Evolutionary conservation across 2,113 vertebrate genomes (phyloP).

Genomic region (Sinocyclocheilus maitianheensis): DNA sequence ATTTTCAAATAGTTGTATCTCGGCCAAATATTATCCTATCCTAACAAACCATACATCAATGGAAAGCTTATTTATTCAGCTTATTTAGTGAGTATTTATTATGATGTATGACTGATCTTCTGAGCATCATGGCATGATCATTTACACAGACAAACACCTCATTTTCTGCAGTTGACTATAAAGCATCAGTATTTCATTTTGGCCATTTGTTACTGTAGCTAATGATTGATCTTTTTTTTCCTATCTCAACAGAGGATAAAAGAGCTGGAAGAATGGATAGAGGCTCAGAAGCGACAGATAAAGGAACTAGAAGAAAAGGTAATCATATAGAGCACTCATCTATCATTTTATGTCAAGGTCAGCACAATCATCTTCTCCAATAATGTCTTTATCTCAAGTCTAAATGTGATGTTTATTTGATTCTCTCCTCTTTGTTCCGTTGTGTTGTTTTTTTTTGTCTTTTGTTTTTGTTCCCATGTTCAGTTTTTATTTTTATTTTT

Average conservation of each 20-base stretch:
- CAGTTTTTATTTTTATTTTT: slow-evolving; percentile 99
- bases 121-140: no score
- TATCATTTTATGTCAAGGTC: not conserved
- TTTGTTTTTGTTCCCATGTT: slow-evolving; percentile 60
- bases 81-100: no score
- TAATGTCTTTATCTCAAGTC: slow-evolving; percentile 6
- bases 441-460: slow-evolving; percentile 50
- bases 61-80: no score
- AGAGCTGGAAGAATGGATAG: slow-evolving; percentile 93
- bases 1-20: no score
- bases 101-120: no score
- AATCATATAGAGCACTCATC: slow-evolving; percentile 39
- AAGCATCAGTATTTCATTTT: not conserved
- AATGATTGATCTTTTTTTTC: slow-evolving; percentile 1
- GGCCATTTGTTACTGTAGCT: not conserved
- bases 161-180: no score
- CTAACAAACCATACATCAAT: no score
- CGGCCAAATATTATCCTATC: no score
- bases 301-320: slow-evolving; percentile 99
- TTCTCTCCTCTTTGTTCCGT: slow-evolving; percentile 57
- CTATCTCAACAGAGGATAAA: slow-evolving; percentile 85
- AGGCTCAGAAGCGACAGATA: slow-evolving; percentile 95
- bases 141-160: no score
- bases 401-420: slow-evolving; percentile 66
- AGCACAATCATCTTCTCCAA: slow-evolving; percentile 49